Base-by-base conservation (phyloP, 1,140 invertebrate species). In the Drosophila equinoxialis region DNA sequence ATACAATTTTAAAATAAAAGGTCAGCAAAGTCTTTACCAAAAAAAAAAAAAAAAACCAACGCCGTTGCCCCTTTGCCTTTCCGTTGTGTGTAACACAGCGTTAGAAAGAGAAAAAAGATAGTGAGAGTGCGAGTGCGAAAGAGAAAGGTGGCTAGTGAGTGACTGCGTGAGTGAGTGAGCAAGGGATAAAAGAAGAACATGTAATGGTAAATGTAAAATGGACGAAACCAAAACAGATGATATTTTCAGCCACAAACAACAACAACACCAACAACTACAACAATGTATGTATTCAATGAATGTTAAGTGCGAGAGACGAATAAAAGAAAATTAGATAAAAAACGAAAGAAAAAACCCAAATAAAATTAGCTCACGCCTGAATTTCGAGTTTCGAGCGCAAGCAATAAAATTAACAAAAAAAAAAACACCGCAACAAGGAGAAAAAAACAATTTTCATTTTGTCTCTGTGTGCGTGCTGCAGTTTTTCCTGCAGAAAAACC, bases 351-450 rank as follows among this genome's bases (percentile, higher is more conserved):
- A 51, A 45, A 45, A 45, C 23, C 77, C 70, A 81, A 82, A 82
- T 78, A 71, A 86, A 86, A 87, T 86, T 87, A 86, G 82, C 84
- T 71, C 83, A 87, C 84, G 83, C 84, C 84, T 87, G 83, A 89
- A 80, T 80, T 89, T 87, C 84, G 73, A 87, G 84, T 87, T 89
- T 87, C 57, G 35, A 73, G 64, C 66, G 83, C 83, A 86, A 86
- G 83, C 83, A 87, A 77, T 89, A 89, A 68, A 55, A 74, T 82
- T 79, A 77, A n/a, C n/a, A 11, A 37, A 37, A 37, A 77, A 23
- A 87, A 82, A 68, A 54, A 74, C 85, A 76, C 71, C 57, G 63
- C 77, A 68, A 81, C 77, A 67, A 70, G 66, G 67, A 60, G 55
- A 89, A 66, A 70, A 87, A 87, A 86, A 80, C 69, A 69, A 63